Evolutionary conservation across 2,797 vertebrate species (phyloP).

Genomic region (Diceros bicornis): DNA sequence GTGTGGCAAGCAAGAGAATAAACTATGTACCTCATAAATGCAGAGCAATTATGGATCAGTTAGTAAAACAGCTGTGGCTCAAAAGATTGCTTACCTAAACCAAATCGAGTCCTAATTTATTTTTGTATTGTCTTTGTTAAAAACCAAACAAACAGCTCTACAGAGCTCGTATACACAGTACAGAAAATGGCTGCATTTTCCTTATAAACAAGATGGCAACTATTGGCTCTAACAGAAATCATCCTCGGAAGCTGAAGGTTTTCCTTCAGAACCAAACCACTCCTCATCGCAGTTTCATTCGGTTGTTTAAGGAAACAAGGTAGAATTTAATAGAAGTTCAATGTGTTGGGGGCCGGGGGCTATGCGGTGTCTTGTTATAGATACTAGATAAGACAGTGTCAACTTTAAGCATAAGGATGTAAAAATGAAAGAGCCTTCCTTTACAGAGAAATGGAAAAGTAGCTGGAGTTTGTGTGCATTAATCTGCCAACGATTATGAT

Average conservation of each 20-base stretch:
- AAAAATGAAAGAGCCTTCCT: background rate
- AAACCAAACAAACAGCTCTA: slow-evolving; percentile 80
- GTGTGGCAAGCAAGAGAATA: slow-evolving; percentile 89
- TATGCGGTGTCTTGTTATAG: background rate
- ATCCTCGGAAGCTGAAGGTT: slow-evolving; percentile 61
- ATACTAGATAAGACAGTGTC: background rate
- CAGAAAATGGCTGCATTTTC: slow-evolving; percentile 79
- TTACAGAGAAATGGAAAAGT: background rate
- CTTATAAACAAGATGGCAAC: slow-evolving; percentile 86
- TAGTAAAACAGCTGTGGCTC: slow-evolving; percentile 89
- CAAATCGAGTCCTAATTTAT: slow-evolving; percentile 86
- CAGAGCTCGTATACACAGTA: slow-evolving; percentile 71
- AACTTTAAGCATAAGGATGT: background rate
- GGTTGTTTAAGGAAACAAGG: slow-evolving; percentile 47
- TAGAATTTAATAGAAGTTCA: slow-evolving; percentile 2
- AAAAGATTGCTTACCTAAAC: slow-evolving; percentile 89
- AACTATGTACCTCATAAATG: slow-evolving; percentile 89
- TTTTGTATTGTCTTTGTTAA: slow-evolving; percentile 87
- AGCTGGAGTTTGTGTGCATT: background rate
- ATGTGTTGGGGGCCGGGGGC: background rate
- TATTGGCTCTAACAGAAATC: slow-evolving; percentile 67
- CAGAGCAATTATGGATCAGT: slow-evolving; percentile 89
- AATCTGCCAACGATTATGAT: background rate
- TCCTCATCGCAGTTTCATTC: slow-evolving; percentile 42
- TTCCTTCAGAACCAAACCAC: slow-evolving; percentile 64